phyloP scores from a whole-genome alignment of 2,888 invertebrate species.

The Boloria euphrosyne region DNA sequence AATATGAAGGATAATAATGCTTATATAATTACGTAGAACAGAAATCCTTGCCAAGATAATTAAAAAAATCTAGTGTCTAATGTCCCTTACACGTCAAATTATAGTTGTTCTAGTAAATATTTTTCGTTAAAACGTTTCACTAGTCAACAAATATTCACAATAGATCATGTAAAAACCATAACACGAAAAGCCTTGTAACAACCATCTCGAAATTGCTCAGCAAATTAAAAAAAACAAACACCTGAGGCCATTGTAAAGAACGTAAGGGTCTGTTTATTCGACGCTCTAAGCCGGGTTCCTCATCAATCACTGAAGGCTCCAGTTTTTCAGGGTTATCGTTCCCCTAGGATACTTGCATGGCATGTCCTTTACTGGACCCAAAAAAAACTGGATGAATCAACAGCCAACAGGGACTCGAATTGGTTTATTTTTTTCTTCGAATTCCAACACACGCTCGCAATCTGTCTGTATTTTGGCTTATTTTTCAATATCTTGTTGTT shows the following conservation, averaged over 20 bases:
- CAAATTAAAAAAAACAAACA: constrained; percentile 46
- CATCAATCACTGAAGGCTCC: constrained; percentile 73
- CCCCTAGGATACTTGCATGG: constrained; percentile 48
- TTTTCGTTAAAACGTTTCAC: background rate
- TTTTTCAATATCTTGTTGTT: constrained; percentile 35
- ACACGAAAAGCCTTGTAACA: constrained; percentile 4
- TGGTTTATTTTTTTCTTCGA: constrained; percentile 47
- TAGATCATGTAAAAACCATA: background rate
- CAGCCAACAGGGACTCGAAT: constrained; percentile 51
- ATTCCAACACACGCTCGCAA: constrained; percentile 35
- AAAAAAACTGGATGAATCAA: constrained; percentile 57
- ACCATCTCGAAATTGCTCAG: constrained; percentile 18
- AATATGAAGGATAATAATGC: no score
- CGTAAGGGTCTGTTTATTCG: constrained; percentile 70
- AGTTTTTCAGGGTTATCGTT: constrained; percentile 69
- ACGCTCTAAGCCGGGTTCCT: constrained; percentile 60
- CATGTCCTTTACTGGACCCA: constrained; percentile 37
- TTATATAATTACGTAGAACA: no score
- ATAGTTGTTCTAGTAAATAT: no score
- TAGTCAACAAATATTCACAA: background rate
- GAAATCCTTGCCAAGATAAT: no score
- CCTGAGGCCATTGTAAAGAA: constrained; percentile 65
- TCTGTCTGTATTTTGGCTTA: constrained; percentile 34
- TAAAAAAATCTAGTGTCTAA: no score
- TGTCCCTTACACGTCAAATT: no score